Conservation (phyloP, 2,888 invertebrate species). For the Apamea monoglypha region DNA sequence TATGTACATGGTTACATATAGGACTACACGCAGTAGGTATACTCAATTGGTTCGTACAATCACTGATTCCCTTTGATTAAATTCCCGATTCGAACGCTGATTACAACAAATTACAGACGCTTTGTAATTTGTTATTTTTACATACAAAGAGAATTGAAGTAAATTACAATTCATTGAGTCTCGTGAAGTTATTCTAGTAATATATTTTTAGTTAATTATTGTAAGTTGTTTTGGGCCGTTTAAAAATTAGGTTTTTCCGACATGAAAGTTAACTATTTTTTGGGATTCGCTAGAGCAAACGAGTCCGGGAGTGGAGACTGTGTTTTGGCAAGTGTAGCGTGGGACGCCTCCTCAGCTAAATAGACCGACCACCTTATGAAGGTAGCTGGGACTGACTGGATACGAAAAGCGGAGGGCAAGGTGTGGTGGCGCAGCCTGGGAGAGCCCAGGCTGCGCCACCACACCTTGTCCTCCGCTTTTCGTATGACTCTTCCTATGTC, state of each 20-base stretch:
- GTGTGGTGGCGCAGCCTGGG: no score
- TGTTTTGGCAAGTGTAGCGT: neutral
- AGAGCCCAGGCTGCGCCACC: no score
- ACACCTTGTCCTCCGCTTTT: no score
- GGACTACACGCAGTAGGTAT: slow-evolving; percentile 12
- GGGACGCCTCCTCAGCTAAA: neutral
- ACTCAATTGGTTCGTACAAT: slow-evolving; percentile 68
- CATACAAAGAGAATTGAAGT: slow-evolving; percentile 67
- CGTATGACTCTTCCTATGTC: no score
- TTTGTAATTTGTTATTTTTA: slow-evolving; percentile 75
- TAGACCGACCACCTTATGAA: no score
- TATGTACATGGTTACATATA: slow-evolving; percentile 12
- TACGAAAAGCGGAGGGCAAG: no score
- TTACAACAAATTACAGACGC: slow-evolving; percentile 77
- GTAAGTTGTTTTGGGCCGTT: neutral
- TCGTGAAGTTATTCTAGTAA: slow-evolving; percentile 21
- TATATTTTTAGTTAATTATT: neutral
- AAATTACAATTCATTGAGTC: slow-evolving; percentile 71
- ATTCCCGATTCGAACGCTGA: slow-evolving; percentile 77
- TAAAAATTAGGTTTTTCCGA: no score
- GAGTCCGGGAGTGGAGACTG: neutral
- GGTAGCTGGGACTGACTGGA: no score
- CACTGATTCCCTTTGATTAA: slow-evolving; percentile 82
- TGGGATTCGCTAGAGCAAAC: neutral
- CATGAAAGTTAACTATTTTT: neutral